phyloP scores from a whole-genome alignment of 2,797 vertebrate species.

The Mastacembelus armatus region DNA sequence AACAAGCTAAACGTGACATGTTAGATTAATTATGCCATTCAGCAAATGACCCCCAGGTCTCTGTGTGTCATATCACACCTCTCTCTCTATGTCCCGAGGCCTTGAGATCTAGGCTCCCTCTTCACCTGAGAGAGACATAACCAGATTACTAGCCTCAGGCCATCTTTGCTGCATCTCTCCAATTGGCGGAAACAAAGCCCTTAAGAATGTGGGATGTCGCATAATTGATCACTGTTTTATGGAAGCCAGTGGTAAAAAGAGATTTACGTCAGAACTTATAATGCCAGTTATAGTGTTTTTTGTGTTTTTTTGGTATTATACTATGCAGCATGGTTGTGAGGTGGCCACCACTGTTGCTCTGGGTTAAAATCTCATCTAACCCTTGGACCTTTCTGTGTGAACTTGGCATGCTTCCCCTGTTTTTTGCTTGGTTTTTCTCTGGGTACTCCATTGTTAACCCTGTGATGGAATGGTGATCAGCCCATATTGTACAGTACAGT shows the following conservation, averaged over 20 bases:
- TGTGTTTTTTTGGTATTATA: constrained; percentile 18
- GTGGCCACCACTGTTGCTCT: too few species aligned
- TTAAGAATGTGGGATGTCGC: constrained; percentile 51
- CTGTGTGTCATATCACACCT: constrained; percentile 60
- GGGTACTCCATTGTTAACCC: too few species aligned
- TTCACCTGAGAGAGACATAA: constrained; percentile 62
- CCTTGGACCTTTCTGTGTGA: too few species aligned
- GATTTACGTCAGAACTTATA: constrained; percentile 21
- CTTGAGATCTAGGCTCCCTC: constrained; percentile 42
- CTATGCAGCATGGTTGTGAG: too few species aligned
- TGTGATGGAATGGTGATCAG: too few species aligned
- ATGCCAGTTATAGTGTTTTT: constrained; percentile 20
- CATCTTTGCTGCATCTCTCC: constrained; percentile 62
- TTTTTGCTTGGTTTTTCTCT: too few species aligned
- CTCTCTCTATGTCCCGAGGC: constrained; percentile 47
- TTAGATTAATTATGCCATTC: constrained; percentile 74
- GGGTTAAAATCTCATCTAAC: too few species aligned
- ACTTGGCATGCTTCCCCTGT: too few species aligned
- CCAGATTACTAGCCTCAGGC: constrained; percentile 55
- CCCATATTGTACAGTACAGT: too few species aligned
- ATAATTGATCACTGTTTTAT: constrained; percentile 46
- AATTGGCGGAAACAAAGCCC: constrained; percentile 56
- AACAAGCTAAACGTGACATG: constrained; percentile 77
- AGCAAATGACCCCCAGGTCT: constrained; percentile 65
- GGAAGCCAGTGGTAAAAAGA: constrained; percentile 22